phyloP scores from a whole-genome alignment of 1,140 invertebrate genomes.

The Caenorhabditis elegans region WBcel235 BX284606.5:3078501-3079000 shows the following conservation, averaged over 20 bases:
- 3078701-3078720: not conserved
- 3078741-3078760: not conserved
- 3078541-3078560: not conserved
- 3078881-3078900: constrained; percentile 4
- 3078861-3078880: constrained; percentile 6
- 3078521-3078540: too few relatives aligned
- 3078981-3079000: not conserved
- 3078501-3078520: too few relatives aligned
- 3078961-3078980: constrained; percentile 29
- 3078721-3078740: not conserved
- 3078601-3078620: not conserved
- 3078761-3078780: constrained; percentile 10
- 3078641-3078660: not conserved
- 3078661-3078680: constrained; percentile 10
- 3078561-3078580: not conserved
- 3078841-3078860: constrained; percentile 29
- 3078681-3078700: not conserved
- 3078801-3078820: not conserved
- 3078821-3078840: constrained; percentile 10
- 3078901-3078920: constrained; percentile 25
- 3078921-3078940: constrained; percentile 29
- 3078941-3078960: constrained; percentile 3
- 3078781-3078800: not conserved
- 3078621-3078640: constrained; percentile 21
- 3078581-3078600: not conserved